Conservation (phyloP, 2,888 invertebrate species). For the Scaptomyza flava region DNA sequence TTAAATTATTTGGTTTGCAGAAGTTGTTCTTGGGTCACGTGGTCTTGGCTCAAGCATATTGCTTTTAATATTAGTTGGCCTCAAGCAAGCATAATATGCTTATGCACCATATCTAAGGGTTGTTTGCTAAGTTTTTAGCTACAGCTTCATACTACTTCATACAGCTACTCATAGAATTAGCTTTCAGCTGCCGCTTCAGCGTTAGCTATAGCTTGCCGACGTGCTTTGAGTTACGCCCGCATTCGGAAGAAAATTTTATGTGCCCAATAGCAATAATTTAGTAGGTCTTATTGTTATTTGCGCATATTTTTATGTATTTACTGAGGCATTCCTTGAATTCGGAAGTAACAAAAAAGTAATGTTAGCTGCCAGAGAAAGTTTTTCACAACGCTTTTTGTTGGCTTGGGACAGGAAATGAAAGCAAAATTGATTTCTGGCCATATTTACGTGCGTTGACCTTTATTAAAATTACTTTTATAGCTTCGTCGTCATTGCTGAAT, state of each 20-base stretch:
- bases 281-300: constrained; percentile 78
- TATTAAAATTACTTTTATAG: constrained; percentile 54
- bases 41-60: constrained; percentile 55
- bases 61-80: constrained; percentile 73
- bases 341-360: constrained; percentile 13
- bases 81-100: constrained; percentile 42
- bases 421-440: constrained; percentile 53
- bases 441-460: constrained; percentile 59
- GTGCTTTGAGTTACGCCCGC: constrained; percentile 51
- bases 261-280: constrained; percentile 75
- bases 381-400: constrained; percentile 11
- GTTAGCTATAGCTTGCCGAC: constrained; percentile 28
- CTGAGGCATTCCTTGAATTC: constrained; percentile 19
- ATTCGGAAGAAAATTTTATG: constrained; percentile 68
- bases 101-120: constrained; percentile 51
- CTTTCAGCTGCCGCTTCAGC: not conserved
- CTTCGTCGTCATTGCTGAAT: constrained; percentile 7
- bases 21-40: constrained; percentile 39
- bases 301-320: constrained; percentile 75
- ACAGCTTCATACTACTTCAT: not conserved
- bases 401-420: constrained; percentile 48
- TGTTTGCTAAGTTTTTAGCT: constrained; percentile 62
- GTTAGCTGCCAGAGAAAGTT: constrained; percentile 40
- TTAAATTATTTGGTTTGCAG: constrained; percentile 68
- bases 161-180: constrained; percentile 8